phyloP scores from a whole-genome alignment of 37 sponge, comb jelly and placozoan species.

The Amphimedon queenslandica region DNA sequence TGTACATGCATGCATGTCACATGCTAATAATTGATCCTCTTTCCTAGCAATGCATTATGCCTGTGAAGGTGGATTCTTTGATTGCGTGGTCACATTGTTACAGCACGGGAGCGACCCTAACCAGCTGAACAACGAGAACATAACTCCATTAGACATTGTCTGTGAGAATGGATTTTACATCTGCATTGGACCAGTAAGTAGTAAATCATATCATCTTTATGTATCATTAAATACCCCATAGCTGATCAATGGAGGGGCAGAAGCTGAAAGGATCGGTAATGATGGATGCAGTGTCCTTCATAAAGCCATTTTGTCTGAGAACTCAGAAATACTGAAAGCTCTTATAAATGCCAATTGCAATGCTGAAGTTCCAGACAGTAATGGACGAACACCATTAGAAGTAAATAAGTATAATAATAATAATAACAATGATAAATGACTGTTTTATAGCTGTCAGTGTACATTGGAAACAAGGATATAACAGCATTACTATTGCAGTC shows the following conservation, averaged over 20 bases:
- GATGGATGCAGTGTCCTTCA: constrained; percentile 47
- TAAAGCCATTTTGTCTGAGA: constrained; percentile 21
- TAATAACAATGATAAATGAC: neutral
- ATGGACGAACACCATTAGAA: constrained; percentile 52
- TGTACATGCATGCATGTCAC: neutral
- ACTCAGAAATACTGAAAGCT: constrained; percentile 23
- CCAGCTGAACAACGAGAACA: constrained; percentile 15
- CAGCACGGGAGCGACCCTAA: constrained; percentile 51
- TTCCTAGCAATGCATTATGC: constrained; percentile 71
- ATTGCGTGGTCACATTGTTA: constrained; percentile 37
- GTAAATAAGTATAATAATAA: constrained; percentile 22
- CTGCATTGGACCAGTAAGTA: constrained; percentile 56
- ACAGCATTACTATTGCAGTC: neutral
- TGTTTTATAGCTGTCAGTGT: neutral
- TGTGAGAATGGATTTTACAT: constrained; percentile 30
- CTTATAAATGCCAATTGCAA: constrained; percentile 33
- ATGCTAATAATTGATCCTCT: neutral
- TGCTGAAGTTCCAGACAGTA: constrained; percentile 26
- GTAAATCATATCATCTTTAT: neutral
- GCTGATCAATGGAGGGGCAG: constrained; percentile 40
- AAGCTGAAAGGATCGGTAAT: constrained; percentile 18
- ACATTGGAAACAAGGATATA: constrained; percentile 48
- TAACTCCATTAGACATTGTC: constrained; percentile 50
- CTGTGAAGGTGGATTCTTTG: constrained; percentile 25
- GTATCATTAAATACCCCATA: neutral